phyloP scores from a whole-genome alignment of 2,797 vertebrate species.

The Urocyon cinereoargenteus region DNA sequence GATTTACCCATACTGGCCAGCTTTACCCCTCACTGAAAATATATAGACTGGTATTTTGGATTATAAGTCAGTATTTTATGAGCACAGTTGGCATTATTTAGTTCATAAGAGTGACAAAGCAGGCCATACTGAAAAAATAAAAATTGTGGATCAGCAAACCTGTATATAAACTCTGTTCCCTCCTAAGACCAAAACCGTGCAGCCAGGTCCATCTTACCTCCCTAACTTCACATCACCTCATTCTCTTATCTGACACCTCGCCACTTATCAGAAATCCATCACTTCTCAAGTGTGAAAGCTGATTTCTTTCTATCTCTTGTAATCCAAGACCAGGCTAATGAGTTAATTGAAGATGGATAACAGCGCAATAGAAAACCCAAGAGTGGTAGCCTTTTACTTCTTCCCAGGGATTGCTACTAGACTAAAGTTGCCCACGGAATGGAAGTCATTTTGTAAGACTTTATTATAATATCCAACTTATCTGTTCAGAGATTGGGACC shows the following conservation, averaged over 20 bases:
- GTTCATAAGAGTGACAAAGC: conserved; percentile 40
- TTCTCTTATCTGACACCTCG: not conserved
- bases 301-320: not conserved
- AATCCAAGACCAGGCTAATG: not conserved
- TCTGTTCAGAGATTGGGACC: not conserved
- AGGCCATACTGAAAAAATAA: not conserved
- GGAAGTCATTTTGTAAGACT: not conserved
- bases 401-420: not conserved
- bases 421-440: not conserved
- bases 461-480: not conserved
- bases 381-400: not conserved
- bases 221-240: not conserved
- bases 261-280: not conserved
- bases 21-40: not conserved
- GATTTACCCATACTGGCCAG: not conserved
- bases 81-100: conserved; percentile 13
- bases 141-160: not conserved
- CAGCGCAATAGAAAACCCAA: not conserved
- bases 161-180: not conserved
- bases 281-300: not conserved
- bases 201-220: not conserved
- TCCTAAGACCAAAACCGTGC: not conserved
- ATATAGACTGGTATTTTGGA: not conserved
- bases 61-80: not conserved
- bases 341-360: not conserved